phyloP scores from a whole-genome alignment of 2,113 vertebrate species.

The Caranx melampygus region DNA sequence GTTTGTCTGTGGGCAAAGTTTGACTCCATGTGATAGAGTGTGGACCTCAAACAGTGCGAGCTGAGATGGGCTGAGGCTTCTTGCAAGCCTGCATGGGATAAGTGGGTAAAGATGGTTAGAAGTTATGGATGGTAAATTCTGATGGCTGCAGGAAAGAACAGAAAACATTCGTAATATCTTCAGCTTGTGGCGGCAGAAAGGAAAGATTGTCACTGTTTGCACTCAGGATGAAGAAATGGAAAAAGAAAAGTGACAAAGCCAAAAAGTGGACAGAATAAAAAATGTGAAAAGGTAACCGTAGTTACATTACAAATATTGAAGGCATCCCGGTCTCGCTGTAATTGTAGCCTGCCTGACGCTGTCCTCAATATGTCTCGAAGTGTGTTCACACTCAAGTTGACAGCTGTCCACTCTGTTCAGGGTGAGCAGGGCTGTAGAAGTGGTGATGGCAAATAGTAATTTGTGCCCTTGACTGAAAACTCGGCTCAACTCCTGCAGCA shows the following conservation, averaged over 20 bases:
- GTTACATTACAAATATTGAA: not conserved
- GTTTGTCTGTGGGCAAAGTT: not conserved
- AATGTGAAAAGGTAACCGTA: not conserved
- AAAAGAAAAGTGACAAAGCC: not conserved
- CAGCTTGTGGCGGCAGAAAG: not conserved
- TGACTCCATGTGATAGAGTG: not conserved
- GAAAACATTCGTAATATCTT: not conserved
- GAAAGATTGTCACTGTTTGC: not conserved
- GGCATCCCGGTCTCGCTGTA: not conserved
- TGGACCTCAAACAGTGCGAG: not conserved
- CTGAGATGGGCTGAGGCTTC: not conserved
- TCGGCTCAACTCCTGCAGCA: not conserved
- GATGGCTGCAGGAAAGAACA: not conserved
- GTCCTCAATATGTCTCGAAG: not conserved
- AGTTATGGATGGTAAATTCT: not conserved
- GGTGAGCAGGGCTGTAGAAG: not conserved
- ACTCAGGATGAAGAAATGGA: no score
- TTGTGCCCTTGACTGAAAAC: not conserved
- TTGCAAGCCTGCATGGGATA: not conserved
- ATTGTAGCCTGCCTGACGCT: not conserved
- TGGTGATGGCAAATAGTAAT: not conserved
- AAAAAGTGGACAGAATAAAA: not conserved
- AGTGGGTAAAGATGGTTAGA: not conserved
- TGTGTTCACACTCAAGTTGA: not conserved
- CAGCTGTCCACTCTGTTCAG: conserved; percentile 23